Evolutionary conservation across 1,140 invertebrate species (phyloP), one percentile per base, ranked within the genome.

Genomic region (Lerema accius): DNA sequence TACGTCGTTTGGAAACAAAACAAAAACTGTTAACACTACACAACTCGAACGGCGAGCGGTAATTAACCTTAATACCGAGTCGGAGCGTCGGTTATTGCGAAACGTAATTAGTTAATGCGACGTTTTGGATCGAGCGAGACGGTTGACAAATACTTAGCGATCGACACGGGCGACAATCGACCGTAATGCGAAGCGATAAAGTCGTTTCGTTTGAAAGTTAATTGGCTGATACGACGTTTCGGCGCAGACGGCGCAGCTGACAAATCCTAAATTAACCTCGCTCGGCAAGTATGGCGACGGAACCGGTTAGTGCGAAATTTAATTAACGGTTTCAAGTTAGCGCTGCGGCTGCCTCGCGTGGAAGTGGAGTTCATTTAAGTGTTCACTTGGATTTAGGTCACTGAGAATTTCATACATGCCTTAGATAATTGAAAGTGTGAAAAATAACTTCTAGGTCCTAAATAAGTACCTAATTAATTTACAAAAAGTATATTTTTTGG

Each of bases 241-340:
- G 49, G 17, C 14, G 14, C n/a, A 13, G 42, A 46, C 43, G 13
- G 11, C 42, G 15, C 23, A 71, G 73, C 72, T 76, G 67, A 78
- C 78, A 80, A 80, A 80, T 78, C 78, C 64, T 71, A 74, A 73
- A 80, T 76, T 76, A 78, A 76, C 65, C 65, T 76, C 73, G 55
- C 77, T 80, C 45, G 67, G 60, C 66, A 71, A 76, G 73, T 66
- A 71, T 69, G 73, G 70, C 69, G 60, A 63, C 55, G 62, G 68
- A 63, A 67, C 53, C 67, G 46, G 73, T 72, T 68, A 60, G 59
- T 69, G 65, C 68, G 58, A 73, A 73, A 76, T 76, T 78, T 69
- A 78, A 76, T 78, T 78, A 80, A 67, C 42, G 55, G 56, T 65
- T 70, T 65, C 65, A 46, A 69, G 59, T 55, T 63, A 59, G 46